These are phyloP conservation scores for Danio jaintianensis DNA, from an alignment of 2,797 vertebrate genomes.

Conservation along the genomic window DNA sequence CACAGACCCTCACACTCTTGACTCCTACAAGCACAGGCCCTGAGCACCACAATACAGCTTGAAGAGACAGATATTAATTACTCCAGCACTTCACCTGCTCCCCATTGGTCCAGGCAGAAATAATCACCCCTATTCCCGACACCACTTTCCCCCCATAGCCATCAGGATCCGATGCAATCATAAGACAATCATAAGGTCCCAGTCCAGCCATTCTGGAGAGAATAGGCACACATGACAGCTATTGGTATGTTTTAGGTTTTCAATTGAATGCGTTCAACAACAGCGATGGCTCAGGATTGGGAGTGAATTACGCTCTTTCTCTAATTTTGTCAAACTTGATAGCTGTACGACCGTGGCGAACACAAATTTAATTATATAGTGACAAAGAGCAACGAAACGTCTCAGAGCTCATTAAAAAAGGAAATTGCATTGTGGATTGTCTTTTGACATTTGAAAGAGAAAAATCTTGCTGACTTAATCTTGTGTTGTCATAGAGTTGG, in stretches of 20 bases:
- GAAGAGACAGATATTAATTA: slow-evolving; percentile 76
- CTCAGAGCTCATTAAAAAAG: slow-evolving; percentile 21
- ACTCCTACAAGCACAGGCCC: slow-evolving; percentile 29
- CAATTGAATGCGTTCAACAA: slow-evolving; percentile 40
- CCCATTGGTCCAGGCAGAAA: slow-evolving; percentile 69
- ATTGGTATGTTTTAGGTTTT: slow-evolving; percentile 37
- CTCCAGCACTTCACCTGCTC: slow-evolving; percentile 71
- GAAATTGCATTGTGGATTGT: background rate
- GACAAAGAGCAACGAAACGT: slow-evolving; percentile 15
- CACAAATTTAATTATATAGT: slow-evolving; percentile 6
- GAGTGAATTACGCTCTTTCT: slow-evolving; percentile 17
- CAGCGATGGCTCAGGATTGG: slow-evolving; percentile 7
- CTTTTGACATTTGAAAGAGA: slow-evolving; percentile 36
- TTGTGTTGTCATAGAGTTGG: background rate
- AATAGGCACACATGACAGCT: slow-evolving; percentile 34
- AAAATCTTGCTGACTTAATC: slow-evolving; percentile 16
- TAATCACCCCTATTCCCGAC: slow-evolving; percentile 71
- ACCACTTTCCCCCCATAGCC: slow-evolving; percentile 61
- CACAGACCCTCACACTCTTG: slow-evolving; percentile 12
- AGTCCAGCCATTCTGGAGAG: slow-evolving; percentile 28
- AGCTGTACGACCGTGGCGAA: background rate
- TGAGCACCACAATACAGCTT: slow-evolving; percentile 59
- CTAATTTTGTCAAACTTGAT: slow-evolving; percentile 31
- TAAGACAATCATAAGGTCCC: slow-evolving; percentile 40
- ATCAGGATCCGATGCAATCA: slow-evolving; percentile 78